Conservation (phyloP, 2,797 vertebrate species). For the Poecilia picta region DNA sequence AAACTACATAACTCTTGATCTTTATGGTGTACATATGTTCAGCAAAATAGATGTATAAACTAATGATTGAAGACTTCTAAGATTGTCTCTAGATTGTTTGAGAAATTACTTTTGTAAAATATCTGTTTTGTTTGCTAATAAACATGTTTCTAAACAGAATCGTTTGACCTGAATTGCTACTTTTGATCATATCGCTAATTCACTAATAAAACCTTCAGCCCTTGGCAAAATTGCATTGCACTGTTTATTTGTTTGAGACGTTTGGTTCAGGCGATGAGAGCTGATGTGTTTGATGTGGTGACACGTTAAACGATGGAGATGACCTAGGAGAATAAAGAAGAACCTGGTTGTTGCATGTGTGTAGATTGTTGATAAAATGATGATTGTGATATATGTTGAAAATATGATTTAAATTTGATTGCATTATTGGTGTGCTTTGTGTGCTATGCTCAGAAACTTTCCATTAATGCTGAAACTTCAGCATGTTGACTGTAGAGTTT, state of each 20-base stretch:
- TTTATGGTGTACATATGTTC: background rate
- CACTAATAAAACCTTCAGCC: background rate
- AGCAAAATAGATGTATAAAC: background rate
- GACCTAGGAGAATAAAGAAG: slow-evolving; percentile 56
- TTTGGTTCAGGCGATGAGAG: slow-evolving; percentile 36
- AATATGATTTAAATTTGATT: background rate
- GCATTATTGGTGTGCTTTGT: background rate
- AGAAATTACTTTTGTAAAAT: background rate
- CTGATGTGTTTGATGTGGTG: slow-evolving; percentile 79
- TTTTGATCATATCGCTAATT: background rate
- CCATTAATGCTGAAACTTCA: slow-evolving; percentile 18
- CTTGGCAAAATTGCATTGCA: slow-evolving; percentile 61
- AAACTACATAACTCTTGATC: background rate
- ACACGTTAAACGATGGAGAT: slow-evolving; percentile 79
- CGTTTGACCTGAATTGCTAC: background rate
- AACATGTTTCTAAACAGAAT: background rate
- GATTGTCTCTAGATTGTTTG: background rate
- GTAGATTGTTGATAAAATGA: background rate
- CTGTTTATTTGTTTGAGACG: slow-evolving; percentile 77
- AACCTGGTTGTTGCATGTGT: slow-evolving; percentile 43
- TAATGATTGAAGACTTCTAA: background rate
- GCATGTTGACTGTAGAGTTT: slow-evolving; percentile 30
- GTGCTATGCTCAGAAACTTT: slow-evolving; percentile 4
- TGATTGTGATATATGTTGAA: background rate
- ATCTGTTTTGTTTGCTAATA: background rate